Conservation (phyloP, 2,888 invertebrate species). For the Euclidia mi region DNA sequence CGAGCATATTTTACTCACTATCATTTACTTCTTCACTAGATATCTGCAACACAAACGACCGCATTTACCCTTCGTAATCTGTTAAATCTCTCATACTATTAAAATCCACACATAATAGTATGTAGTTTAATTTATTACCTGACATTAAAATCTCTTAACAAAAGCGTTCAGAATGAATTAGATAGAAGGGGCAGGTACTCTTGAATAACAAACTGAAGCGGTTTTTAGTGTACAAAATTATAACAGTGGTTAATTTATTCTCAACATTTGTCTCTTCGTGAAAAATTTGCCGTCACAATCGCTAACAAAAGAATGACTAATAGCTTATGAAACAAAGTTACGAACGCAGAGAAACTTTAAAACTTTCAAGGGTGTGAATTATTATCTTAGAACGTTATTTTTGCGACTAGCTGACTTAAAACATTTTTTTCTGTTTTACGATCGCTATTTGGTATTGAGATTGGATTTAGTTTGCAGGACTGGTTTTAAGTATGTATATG, state of each 20-base stretch:
- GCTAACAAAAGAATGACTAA: constrained; percentile 89
- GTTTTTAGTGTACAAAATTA: constrained; percentile 85
- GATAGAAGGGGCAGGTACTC: constrained; percentile 51
- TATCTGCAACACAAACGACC: too few species aligned
- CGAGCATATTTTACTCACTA: too few species aligned
- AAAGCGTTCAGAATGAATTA: constrained; percentile 45
- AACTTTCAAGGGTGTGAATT: constrained; percentile 84
- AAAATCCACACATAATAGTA: too few species aligned
- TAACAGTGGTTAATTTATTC: constrained; percentile 87
- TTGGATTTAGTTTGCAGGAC: not conserved
- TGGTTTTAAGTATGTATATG: not conserved
- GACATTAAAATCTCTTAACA: not conserved
- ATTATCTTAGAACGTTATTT: constrained; percentile 78
- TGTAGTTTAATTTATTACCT: not conserved
- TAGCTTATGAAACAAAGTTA: constrained; percentile 87
- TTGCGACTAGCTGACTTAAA: constrained; percentile 61
- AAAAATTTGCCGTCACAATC: constrained; percentile 85
- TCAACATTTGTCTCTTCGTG: constrained; percentile 88
- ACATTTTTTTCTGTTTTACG: constrained; percentile 25
- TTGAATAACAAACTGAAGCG: constrained; percentile 56
- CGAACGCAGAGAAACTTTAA: constrained; percentile 79
- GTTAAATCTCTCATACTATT: too few species aligned
- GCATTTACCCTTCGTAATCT: too few species aligned
- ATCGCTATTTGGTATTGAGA: constrained; percentile 13
- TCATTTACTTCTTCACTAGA: too few species aligned